Evolutionary conservation across 2,888 invertebrate species (phyloP), one percentile per base, ranked within the genome.

Genomic region (Cephus pygmeus): DNA sequence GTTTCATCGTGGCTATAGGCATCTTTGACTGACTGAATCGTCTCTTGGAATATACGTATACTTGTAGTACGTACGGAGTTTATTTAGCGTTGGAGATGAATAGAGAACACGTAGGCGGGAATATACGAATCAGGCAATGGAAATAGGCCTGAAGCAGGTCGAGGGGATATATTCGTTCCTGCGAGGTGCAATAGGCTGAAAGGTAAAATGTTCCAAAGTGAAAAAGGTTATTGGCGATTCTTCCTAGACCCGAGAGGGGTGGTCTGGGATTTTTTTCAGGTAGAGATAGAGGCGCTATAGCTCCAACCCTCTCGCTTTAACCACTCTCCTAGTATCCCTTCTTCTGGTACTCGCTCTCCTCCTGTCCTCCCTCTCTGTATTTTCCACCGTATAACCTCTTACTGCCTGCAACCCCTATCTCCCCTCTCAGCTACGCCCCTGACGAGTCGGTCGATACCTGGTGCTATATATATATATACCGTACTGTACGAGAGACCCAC

Each of bases 161-260:
- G 56, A 56, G 56, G 56, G 56, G 9, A 56, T 56, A 56, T 23
- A 23, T 56, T 56, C 31, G 71, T 71, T 31, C 71, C 15, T 71
- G 31, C 15, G 71, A 71, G 34, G 71, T 34, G 31, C 71, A 34
- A 71, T 71, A 71, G 71, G 71, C 71, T 6, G 71, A 71, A 33
- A 71, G 31, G 71, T 34, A 71, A 30, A 71, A 71, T 31, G 71
- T 71, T 34, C 71, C 12, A 34, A 71, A 71, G 12, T 34, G 31
- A 71, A 31, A 71, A 71, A 71, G 31, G 71, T 31, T 71, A 71
- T 71, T 71, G 31, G 71, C 71, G 31, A 71, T 71, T 71, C 71
- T 71, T 34, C 56, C 56, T 56, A 56, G 56, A 56, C 23, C 9
- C 56, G 9, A 23, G 56, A 56, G 23, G 56, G 23, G 9, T 56